Conservation (phyloP, 2,113 vertebrate species). For the Tachuris rubrigastra region DNA sequence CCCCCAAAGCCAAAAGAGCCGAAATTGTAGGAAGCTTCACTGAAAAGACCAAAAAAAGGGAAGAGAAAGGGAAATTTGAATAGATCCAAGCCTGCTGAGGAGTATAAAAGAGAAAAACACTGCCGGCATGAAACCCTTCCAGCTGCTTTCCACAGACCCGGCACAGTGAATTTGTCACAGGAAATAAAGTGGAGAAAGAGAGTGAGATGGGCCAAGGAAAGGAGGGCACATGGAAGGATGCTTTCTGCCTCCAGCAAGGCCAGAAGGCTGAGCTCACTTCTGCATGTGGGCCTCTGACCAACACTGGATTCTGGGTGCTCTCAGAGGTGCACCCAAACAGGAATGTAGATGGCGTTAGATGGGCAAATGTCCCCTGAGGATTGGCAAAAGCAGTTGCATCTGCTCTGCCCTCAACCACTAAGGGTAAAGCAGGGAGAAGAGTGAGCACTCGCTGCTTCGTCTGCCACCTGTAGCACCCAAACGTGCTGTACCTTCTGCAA, state of each 20-base stretch:
- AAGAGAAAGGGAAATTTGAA: not conserved
- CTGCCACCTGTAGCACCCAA: not conserved
- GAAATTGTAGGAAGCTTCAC: not conserved
- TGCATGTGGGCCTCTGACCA: accelerated
- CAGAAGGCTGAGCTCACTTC: not conserved
- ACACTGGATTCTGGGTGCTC: accelerated
- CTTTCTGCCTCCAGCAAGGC: not conserved
- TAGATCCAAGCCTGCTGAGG: not conserved
- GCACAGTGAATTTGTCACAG: not conserved
- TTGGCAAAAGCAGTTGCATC: not conserved
- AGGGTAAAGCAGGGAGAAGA: not conserved
- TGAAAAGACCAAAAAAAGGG: not conserved
- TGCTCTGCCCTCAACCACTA: accelerated
- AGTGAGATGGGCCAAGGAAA: not conserved
- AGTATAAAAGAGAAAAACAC: not conserved
- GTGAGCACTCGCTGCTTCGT: not conserved
- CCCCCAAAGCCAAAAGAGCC: not conserved
- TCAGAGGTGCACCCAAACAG: accelerated
- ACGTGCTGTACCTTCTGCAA: not conserved
- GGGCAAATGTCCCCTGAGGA: not conserved
- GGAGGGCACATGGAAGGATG: not conserved
- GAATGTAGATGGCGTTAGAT: not conserved
- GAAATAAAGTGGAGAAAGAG: not conserved
- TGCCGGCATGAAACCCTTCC: not conserved
- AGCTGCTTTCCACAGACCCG: not conserved